Evolutionary conservation across 30 jellyfish, hydroid and myxozoan species (phyloP), one percentile per base, ranked within the genome.

Genomic region (Sanderia malayensis): DNA sequence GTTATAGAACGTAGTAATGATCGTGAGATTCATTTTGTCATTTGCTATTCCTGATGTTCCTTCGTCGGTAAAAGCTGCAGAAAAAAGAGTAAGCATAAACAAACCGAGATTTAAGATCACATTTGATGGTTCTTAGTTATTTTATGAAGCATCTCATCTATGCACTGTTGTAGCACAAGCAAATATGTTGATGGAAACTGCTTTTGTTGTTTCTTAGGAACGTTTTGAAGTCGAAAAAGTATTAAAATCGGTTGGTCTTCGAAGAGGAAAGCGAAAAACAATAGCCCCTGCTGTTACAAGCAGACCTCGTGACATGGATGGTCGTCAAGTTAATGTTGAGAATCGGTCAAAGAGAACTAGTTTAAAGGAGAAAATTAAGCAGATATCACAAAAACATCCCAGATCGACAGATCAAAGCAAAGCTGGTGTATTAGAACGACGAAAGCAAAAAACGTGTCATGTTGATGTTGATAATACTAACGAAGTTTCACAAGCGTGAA

Each of bases 11-110:
- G 80, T 71, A n/a, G 93, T 83, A 15, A 55, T 89, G 23, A 79
- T 85, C 31, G 89, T 89, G 70, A 76, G 80, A 61, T 82, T 89
- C 72, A 52, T 89, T 28, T 70, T 83, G 47, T 94, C 96, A 20
- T 89, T 82, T 61, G 79, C 85, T 9, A 89, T 89, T 19, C 87
- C 97, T 2, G 97, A 89, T 65, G 94, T 57, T 15, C 97, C 97
- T 1, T 86, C 68, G 69, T 44, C 63, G 18, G 92, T 89, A 2
- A 44, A 34, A 20, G 6, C 62, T 53, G 97, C 96, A 0, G 71
- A 83, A 64, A 77, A 79, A 33, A 80, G 61, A 82, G 97, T 89
- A n/a, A n/a, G n/a, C n/a, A n/a, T n/a, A n/a, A n/a, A n/a, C n/a
- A n/a, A n/a, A n/a, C n/a, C n/a, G n/a, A n/a, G n/a, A n/a, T n/a